Percentiles rank a stretch among this genome's conserved stretches.
phyloP scores from a whole-genome alignment of 2,888 invertebrate genomes.

The Eulithis prunata region DNA sequence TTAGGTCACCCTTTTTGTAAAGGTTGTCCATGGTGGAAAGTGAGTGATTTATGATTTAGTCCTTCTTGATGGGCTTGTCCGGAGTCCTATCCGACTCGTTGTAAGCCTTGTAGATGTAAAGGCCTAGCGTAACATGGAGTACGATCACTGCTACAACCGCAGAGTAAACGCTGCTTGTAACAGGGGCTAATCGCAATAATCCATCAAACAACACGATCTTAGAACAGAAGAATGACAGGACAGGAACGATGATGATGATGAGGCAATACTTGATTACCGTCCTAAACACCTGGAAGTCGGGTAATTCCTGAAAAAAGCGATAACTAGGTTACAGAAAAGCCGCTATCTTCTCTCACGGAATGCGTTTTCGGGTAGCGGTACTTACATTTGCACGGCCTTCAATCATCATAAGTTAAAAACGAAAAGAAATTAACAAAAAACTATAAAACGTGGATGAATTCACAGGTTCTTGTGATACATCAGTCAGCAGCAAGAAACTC shows the following conservation, averaged over 20 bases:
- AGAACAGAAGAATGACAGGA: constrained; percentile 88
- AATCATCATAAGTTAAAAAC: constrained; percentile 77
- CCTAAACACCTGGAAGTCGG: constrained; percentile 89
- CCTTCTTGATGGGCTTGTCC: constrained; percentile 71
- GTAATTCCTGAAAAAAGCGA: constrained; percentile 81
- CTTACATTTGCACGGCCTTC: constrained; percentile 82
- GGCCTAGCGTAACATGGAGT: constrained; percentile 89
- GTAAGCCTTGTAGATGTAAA: constrained; percentile 92
- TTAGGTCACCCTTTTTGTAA: constrained; percentile 77
- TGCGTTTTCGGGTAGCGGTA: constrained; percentile 31
- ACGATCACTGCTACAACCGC: constrained; percentile 90
- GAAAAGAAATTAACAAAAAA: constrained; percentile 54
- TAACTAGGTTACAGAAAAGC: constrained; percentile 29
- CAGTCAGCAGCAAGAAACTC: neutral
- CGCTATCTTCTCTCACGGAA: constrained; percentile 10
- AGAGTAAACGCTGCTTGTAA: constrained; percentile 90
- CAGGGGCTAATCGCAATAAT: constrained; percentile 77
- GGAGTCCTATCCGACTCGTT: constrained; percentile 78
- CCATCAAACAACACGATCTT: constrained; percentile 90
- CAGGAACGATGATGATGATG: constrained; percentile 90
- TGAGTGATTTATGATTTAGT: constrained; percentile 55
- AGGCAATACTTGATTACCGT: constrained; percentile 91
- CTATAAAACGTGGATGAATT: constrained; percentile 25
- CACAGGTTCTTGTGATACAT: constrained; percentile 10
- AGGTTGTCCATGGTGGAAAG: constrained; percentile 71